Conservation (phyloP, 2,888 invertebrate species). For the Hololepta plana region DNA sequence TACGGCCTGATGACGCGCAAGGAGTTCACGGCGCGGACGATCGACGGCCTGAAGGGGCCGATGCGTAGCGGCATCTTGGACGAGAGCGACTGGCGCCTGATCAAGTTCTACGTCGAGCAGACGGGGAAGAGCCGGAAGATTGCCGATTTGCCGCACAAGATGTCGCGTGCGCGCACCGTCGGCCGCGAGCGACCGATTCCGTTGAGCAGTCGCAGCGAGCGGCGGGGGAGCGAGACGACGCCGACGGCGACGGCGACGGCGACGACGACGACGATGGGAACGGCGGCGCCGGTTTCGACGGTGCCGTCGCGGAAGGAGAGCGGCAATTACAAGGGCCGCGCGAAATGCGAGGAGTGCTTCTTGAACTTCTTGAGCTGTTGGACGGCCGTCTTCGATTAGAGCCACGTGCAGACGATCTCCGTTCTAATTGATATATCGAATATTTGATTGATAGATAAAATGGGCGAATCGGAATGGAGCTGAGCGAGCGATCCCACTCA, state of each 20-base stretch:
- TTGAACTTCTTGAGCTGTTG: slow-evolving; percentile 24
- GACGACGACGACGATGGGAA: slow-evolving; percentile 5
- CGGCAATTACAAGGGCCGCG: slow-evolving; percentile 11
- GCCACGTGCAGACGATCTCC: slow-evolving; percentile 4
- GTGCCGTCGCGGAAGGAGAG: too few relatives aligned
- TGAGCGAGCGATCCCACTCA: too few relatives aligned
- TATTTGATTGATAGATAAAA: too few relatives aligned
- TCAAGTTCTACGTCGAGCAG: slow-evolving; percentile 20
- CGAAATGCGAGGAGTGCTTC: slow-evolving; percentile 19
- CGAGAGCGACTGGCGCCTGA: slow-evolving; percentile 29
- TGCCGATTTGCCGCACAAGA: slow-evolving; percentile 18
- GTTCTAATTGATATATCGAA: too few relatives aligned
- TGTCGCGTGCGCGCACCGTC: slow-evolving; percentile 15
- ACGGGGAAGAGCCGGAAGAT: slow-evolving; percentile 18
- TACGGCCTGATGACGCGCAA: slow-evolving; percentile 41
- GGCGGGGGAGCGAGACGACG: slow-evolving; percentile 4
- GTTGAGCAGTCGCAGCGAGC: slow-evolving; percentile 15
- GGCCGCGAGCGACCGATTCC: slow-evolving; percentile 15
- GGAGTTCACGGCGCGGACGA: slow-evolving; percentile 31
- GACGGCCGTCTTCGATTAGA: slow-evolving; percentile 24
- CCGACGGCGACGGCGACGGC: slow-evolving; percentile 7
- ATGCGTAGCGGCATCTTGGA: slow-evolving; percentile 34
- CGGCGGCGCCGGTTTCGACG: slow-evolving; percentile 3
- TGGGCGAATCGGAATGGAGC: too few relatives aligned
- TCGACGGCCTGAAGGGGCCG: slow-evolving; percentile 23